Conservation (phyloP, 2,797 vertebrate species). For the Urophycis tenuis region DNA sequence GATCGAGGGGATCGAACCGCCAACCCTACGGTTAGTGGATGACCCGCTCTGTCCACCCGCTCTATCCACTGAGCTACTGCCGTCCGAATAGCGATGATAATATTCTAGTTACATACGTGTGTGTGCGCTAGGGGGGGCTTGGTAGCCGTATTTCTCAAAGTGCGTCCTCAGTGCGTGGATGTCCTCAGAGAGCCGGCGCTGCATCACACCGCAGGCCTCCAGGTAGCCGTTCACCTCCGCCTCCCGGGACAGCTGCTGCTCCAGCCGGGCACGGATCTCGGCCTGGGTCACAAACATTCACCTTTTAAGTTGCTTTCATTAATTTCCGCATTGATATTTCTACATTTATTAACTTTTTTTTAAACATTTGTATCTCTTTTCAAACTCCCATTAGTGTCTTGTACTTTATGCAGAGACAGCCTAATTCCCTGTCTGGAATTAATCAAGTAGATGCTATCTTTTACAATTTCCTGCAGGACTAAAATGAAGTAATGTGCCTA, state of each 20-base stretch:
- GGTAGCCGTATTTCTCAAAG: conserved; percentile 82
- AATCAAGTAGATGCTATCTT: background rate
- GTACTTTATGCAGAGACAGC: too few species aligned
- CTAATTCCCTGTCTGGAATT: too few species aligned
- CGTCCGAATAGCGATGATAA: too few species aligned
- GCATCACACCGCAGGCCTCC: conserved; percentile 70
- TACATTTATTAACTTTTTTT: background rate
- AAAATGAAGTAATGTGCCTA: background rate
- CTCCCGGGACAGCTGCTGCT: conserved; percentile 53
- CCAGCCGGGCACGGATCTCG: conserved; percentile 62
- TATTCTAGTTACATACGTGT: conserved; percentile 61
- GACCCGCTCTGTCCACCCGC: too few species aligned
- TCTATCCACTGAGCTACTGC: too few species aligned
- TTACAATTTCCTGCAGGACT: background rate
- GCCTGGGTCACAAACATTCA: conserved; percentile 56
- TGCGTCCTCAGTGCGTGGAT: conserved; percentile 70
- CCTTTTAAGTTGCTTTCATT: background rate
- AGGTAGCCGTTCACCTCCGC: conserved; percentile 68
- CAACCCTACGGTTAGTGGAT: too few species aligned
- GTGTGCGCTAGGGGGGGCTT: conserved; percentile 42
- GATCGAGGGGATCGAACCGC: too few species aligned
- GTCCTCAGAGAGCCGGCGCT: conserved; percentile 70
- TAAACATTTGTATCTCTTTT: too few species aligned
- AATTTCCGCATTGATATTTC: background rate
- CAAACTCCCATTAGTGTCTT: too few species aligned